Base-by-base conservation (phyloP, 1,140 invertebrate genomes). In the Euborellia annulipes region DNA sequence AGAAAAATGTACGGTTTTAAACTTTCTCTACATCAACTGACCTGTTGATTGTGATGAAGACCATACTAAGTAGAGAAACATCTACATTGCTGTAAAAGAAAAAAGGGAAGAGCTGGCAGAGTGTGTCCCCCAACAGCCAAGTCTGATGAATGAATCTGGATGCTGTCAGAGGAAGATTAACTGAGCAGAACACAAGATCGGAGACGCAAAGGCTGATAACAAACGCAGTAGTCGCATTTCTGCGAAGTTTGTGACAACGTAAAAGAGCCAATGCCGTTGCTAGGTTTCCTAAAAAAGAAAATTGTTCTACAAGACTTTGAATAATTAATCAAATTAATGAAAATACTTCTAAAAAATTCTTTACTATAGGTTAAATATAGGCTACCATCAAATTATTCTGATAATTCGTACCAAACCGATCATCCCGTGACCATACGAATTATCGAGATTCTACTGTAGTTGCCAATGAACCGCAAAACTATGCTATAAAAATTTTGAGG, bases 31-130 rank as follows among this genome's bases (percentile, higher is more conserved):
- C n/a, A n/a, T n/a, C n/a, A n/a, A n/a, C n/a, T n/a, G 64, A 89
- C 83, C 86, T 78, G 64, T 90, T 90, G 41, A 90, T 67, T 14
- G 87, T 88, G 52, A 91, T 90, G 47, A 82, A 83, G 22, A 88
- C 85, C 79, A 91, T 90, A 55, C 83, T 87, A 36, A 90, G 69
- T 19, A 91, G 63, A 1, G 84, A 89, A 11, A 85, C 80, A 2
- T 82, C 85, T 11, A 90, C 84, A 58, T 90, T 90, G 43, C 84
- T 85, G 60, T 90, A 90, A 63, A 89, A 88, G 53, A 90, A 78
- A 49, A 90, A 78, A 0, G 86, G 85, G 63, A 90, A 91, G 56
- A 89, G 70, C 59, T 77, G 73, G 60, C 86, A 90, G 11, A 88
- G 68, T 1, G 71, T 69, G 1, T 78, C 73, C 1, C 85, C 85